Percentiles rank a stretch among this genome's conserved stretches.
These are phyloP conservation scores for Megaceryle alcyon DNA, from an alignment of 2,797 vertebrate species.

Conservation along the genomic window DNA sequence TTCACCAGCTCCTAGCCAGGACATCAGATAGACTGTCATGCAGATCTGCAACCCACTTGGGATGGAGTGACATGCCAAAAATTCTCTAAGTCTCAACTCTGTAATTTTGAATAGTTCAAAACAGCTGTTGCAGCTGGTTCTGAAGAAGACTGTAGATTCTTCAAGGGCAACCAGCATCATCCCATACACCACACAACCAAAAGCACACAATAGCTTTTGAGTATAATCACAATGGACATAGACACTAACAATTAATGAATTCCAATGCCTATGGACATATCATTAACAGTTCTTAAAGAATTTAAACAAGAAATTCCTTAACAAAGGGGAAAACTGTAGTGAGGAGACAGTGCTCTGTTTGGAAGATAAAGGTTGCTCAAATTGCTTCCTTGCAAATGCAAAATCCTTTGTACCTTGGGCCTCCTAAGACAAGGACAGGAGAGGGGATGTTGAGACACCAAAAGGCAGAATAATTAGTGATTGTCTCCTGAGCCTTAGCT, in stretches of 20 bases:
- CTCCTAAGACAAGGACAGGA: too few species aligned
- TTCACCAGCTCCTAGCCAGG: not conserved
- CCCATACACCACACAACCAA: not conserved
- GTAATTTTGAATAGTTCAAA: not conserved
- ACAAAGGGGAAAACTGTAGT: not conserved
- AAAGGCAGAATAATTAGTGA: too few species aligned
- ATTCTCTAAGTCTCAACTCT: not conserved
- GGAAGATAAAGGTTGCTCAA: too few species aligned
- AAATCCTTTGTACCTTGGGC: too few species aligned
- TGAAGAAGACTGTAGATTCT: not conserved
- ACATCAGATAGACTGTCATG: not conserved
- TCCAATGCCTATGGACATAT: not conserved
- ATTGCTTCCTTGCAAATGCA: too few species aligned
- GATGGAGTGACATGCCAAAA: not conserved
- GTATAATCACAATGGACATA: not conserved
- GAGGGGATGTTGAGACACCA: too few species aligned
- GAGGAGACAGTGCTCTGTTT: too few species aligned
- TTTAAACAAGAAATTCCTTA: not conserved
- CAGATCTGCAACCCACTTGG: not conserved
- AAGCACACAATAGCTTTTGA: not conserved
- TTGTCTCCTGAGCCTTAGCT: too few species aligned
- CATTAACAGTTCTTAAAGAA: not conserved
- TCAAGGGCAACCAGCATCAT: not conserved
- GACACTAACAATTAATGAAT: not conserved
- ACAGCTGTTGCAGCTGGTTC: not conserved